Base-by-base conservation (phyloP, 2,797 vertebrate genomes). In the Coilia nasus region DNA sequence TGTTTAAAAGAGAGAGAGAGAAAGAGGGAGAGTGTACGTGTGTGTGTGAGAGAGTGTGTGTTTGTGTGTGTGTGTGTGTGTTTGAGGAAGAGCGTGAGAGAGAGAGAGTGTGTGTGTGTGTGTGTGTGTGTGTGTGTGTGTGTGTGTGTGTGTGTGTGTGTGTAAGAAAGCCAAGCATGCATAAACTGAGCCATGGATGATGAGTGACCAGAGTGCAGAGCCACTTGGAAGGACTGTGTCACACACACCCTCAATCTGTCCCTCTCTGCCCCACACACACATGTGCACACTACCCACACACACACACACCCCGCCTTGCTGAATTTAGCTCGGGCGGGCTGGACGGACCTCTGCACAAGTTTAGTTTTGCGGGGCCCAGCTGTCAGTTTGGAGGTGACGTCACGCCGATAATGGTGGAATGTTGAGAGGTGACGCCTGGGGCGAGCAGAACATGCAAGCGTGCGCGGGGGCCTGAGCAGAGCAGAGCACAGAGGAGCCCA, bases 71-170 rank as follows among this genome's bases (percentile, higher is more conserved):
- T 10, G 50, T 10, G 7, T 10, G 50, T 10, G 50, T 10, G 50
- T 10, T 2, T 10, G 25, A 46, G 28, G 59, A 84, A 87, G 80
- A 64, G 85, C 4, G 64, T 82, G 81, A 83, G 35, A 62, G 62
- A 31, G n/a, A 54, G 44, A 23, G 60, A 62, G 46, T 47, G 46
- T 47, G 46, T 47, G 46, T 47, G 46, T 47, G 46, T 47, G 46
- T 47, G 46, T 47, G 46, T 47, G 46, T 47, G 46, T 47, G 46
- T 47, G 46, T 47, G 46, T 47, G 46, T 47, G 46, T 47, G 3
- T 47, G 46, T 90, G 91, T 86, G 85, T 86, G 71, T 84, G 83
- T 71, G 2, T 83, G 82, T 41, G 28, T 62, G 54, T 54, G 50
- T 54, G 50, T 54, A 14, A 54, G 50, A 10, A 54, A 54, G 1